phyloP scores from a whole-genome alignment of 2,888 invertebrate species.

The Brachypalpus laphriformis region DNA sequence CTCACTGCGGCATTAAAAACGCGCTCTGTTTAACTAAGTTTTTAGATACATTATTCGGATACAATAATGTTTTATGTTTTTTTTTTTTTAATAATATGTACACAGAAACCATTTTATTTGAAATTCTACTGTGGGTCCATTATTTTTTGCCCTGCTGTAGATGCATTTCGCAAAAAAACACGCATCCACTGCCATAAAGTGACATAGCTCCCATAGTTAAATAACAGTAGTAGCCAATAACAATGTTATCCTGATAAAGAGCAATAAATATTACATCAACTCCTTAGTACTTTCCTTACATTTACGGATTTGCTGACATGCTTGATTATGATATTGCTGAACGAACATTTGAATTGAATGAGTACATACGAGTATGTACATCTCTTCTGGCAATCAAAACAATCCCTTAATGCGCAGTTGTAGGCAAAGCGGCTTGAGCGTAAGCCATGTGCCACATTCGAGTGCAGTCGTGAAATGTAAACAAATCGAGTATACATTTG shows the following conservation, averaged over 20 bases:
- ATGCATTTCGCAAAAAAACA: too few relatives aligned
- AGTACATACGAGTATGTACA: too few relatives aligned
- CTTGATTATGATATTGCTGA: neutral
- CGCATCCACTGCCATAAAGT: too few relatives aligned
- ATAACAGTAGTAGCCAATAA: neutral
- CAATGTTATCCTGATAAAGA: neutral
- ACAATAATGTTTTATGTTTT: too few relatives aligned
- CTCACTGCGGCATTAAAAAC: too few relatives aligned
- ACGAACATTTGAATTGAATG: neutral
- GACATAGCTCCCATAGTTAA: too few relatives aligned
- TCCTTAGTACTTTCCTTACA: neutral
- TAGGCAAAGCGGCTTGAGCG: constrained; percentile 12
- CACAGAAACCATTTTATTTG: too few relatives aligned
- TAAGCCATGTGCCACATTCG: constrained; percentile 16
- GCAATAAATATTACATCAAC: neutral
- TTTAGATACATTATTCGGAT: too few relatives aligned
- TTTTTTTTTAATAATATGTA: too few relatives aligned
- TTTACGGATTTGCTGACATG: neutral
- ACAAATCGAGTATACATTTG: constrained; percentile 9
- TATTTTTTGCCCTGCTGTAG: too few relatives aligned
- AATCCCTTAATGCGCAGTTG: constrained; percentile 7
- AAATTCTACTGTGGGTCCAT: too few relatives aligned
- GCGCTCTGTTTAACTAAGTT: too few relatives aligned
- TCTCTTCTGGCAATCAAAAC: neutral
- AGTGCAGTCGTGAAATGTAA: constrained; percentile 15